phyloP scores from a whole-genome alignment of 2,888 invertebrate species.

The Augochlorella aurata region DNA sequence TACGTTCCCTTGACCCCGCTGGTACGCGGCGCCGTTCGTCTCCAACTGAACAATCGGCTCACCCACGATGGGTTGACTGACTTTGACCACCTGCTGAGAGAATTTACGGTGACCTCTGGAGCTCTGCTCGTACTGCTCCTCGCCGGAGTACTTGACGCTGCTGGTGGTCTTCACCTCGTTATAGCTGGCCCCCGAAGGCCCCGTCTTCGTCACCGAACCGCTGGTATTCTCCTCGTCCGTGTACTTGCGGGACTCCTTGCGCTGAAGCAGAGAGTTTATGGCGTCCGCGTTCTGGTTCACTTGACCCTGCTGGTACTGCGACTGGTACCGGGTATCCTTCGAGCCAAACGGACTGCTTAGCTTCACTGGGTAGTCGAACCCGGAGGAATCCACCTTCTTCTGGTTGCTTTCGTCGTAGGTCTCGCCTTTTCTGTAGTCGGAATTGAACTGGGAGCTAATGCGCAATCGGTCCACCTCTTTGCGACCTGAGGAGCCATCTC shows the following conservation, averaged over 20 bases:
- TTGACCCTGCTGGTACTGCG: slow-evolving; percentile 9
- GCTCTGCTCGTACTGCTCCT: slow-evolving; percentile 13
- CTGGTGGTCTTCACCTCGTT: slow-evolving; percentile 7
- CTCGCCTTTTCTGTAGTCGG: slow-evolving; percentile 17
- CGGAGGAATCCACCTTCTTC: slow-evolving; percentile 28
- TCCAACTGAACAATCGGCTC: slow-evolving; percentile 36
- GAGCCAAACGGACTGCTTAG: slow-evolving; percentile 38
- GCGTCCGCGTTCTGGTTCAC: slow-evolving; percentile 49
- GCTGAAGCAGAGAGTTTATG: slow-evolving; percentile 51
- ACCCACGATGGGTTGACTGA: background rate
- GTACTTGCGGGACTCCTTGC: slow-evolving; percentile 23
- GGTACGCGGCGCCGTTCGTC: slow-evolving; percentile 17
- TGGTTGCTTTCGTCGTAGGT: background rate
- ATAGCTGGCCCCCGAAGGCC: background rate
- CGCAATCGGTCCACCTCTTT: slow-evolving; percentile 36
- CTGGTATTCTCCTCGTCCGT: background rate
- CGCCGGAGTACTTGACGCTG: background rate
- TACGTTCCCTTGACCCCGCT: background rate
- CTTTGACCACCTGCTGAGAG: slow-evolving; percentile 20
- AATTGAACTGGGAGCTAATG: slow-evolving; percentile 11
- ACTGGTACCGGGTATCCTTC: slow-evolving; percentile 5
- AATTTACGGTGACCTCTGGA: slow-evolving; percentile 45
- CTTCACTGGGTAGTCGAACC: slow-evolving; percentile 24
- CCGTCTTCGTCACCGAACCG: background rate
- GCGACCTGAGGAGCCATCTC: background rate